Evolutionary conservation across 2,797 vertebrate species (phyloP), one percentile per base, ranked within the genome.

Genomic region (Sebastes matsubarae): DNA sequence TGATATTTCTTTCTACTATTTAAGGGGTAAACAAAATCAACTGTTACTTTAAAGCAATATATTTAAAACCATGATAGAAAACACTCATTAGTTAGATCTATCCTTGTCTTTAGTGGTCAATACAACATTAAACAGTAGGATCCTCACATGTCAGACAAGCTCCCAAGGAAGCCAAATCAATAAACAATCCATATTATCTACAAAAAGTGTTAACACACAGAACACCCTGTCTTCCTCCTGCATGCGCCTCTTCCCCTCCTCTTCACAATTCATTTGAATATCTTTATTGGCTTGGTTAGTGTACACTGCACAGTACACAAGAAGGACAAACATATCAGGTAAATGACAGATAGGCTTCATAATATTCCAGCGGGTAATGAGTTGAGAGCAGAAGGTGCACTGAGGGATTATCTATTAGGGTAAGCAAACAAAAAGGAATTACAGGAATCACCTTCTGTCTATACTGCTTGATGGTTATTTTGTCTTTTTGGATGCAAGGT

Each of bases 111-210:
- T n/a, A 32, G 32, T 60, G 29, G 58, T 82, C 50, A 84, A 79
- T 66, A 58, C n/a, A 50, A 59, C 64, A 27, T 72, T 70, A 74
- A 84, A 78, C 68, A 50, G 54, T 52, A 30, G 54, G 46, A 54
- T 58, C 38, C 22, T 66, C 70, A 55, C 38, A 34, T 72, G 38
- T 73, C 50, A 80, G 66, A 54, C 59, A 84, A 78, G 52, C 61
- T 55, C 52, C 65, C 55, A 38, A 29, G 58, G 68, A 75, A 73
- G 61, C n/a, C 71, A 81, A 42, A 82, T 90, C 86, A 88, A 91
- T 89, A 83, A 63, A 32, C 16, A 81, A 80, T 92, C 87, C 36
- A 92, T 88, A 87, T 34, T 60, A 84, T 71, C 75, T 52, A 68
- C 46, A 57, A 42, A 77, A 81, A 61, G 30, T 52, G 24, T 30